A percentile compares a stretch with the other conserved stretches of the same genome.
Evolutionary conservation across 2,113 vertebrate genomes (phyloP).

Genomic region (Elephas maximus): DNA sequence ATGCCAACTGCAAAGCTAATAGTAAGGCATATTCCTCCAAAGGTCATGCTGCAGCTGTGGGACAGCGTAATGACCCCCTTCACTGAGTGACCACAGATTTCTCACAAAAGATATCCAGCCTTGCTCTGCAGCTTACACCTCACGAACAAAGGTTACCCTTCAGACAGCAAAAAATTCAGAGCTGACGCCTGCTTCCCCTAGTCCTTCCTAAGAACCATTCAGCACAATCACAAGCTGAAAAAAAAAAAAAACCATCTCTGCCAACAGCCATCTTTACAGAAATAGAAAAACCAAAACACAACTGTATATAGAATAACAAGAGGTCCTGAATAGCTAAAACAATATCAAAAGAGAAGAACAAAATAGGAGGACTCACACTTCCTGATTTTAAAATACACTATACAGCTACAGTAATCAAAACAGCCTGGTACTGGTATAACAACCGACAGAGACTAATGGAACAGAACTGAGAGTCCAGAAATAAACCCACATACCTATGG

Average conservation of each 20-base stretch:
- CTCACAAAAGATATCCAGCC: conserved; percentile 17
- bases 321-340: too few relatives aligned
- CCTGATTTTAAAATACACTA: background rate
- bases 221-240: background rate
- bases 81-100: conserved; percentile 10
- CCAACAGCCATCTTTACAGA: background rate
- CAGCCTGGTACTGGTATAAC: background rate
- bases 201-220: background rate
- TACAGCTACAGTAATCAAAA: background rate
- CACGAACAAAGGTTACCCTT: background rate
- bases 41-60: conserved; percentile 47
- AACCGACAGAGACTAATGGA: background rate
- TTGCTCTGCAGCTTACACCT: background rate
- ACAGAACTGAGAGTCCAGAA: background rate
- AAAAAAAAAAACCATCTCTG: background rate
- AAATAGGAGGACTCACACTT: background rate
- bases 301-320: background rate
- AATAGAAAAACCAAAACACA: background rate
- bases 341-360: background rate
- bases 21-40: conserved; percentile 70
- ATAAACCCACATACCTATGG: background rate
- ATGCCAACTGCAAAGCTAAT: conserved; percentile 59
- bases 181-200: background rate
- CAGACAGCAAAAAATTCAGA: background rate
- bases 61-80: conserved; percentile 22